Base-by-base conservation (phyloP, 2,888 invertebrate genomes). In the Polylopha cassiicola region DNA sequence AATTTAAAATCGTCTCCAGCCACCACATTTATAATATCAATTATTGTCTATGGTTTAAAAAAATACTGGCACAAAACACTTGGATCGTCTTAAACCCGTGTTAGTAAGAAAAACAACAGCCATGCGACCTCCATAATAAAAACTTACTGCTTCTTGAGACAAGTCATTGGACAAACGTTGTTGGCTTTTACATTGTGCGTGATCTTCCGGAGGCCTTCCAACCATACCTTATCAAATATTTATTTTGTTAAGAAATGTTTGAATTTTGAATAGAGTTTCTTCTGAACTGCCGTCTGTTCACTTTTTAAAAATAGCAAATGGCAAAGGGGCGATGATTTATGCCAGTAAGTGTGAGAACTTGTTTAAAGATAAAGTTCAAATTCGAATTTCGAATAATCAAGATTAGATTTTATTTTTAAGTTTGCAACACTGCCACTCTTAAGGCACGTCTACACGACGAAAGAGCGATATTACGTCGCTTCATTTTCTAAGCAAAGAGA, bases 131-230 rank as follows among this genome's bases (percentile, higher is more conserved):
- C 21, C 9, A 21, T 4, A 21, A 10, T 14, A 9, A 4, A 10
- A 71, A 95, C 98, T 95, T 92, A 99, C 99, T 99, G 99, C 89
- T 99, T 99, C 87, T 95, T 95, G 61, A 99, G 91, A 87, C 97
- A 97, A 63, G 97, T 98, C 93, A 97, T 95, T 39, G 99, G 98
- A 82, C 98, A 99, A 65, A 98, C 92, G 89, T 99, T 99, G 90
- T 97, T 98, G 65, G 97, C 97, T 89, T 98, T 99, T 67, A 96
- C 97, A 88, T 98, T 99, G 89, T 98, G 97, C 49, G 99, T 97
- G 77, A 99, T 95, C 85, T 90, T 90, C 82, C 98, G 90, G 65
- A 99, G 89, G 54, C 94, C 96, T 77, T 95, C 93, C 87, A 98
- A 91, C 99, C 99, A 99, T 73, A 91, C 92, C 98, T 98, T 90